These are phyloP conservation scores for Catalaphyllia jardinei DNA, from an alignment of 64 coral and sea anemone genomes.

Conservation along the genomic window DNA sequence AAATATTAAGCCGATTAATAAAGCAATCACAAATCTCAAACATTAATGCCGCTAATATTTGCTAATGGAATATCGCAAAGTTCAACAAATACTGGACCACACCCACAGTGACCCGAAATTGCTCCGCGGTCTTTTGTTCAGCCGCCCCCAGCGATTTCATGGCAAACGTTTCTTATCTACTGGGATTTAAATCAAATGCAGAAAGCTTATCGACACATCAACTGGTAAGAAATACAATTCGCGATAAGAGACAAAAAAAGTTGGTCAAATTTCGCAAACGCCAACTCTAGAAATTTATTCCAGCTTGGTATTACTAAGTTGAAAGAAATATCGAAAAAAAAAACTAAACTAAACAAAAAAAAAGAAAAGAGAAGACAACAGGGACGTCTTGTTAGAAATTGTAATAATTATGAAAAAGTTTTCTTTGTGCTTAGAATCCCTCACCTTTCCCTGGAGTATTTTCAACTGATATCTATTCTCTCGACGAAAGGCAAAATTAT, in stretches of 20 bases:
- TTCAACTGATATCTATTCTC: too few species aligned
- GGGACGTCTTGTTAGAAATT: too few species aligned
- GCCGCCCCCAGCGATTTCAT: not conserved
- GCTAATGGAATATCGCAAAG: not conserved
- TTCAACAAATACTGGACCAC: not conserved
- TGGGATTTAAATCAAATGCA: not conserved
- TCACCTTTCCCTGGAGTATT: too few species aligned
- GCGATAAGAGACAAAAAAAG: conserved; percentile 3
- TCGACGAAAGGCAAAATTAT: not conserved
- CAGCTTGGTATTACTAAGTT: too few species aligned
- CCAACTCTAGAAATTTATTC: not conserved
- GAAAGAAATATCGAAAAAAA: too few species aligned
- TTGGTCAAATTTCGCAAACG: conserved; percentile 12
- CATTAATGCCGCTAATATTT: not conserved
- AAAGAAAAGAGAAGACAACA: too few species aligned
- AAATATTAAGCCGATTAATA: too few species aligned
- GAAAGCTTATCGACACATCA: conserved; percentile 28
- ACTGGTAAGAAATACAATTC: not conserved
- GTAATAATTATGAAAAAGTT: too few species aligned
- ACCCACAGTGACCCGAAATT: not conserved
- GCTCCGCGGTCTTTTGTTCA: not conserved
- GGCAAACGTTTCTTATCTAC: conserved; percentile 10
- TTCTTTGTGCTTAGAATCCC: too few species aligned
- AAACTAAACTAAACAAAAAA: too few species aligned
- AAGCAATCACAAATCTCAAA: not conserved